Evolutionary conservation across 2,797 vertebrate genomes (phyloP), one percentile per base, ranked within the genome.

Genomic region (Argya squamiceps): DNA sequence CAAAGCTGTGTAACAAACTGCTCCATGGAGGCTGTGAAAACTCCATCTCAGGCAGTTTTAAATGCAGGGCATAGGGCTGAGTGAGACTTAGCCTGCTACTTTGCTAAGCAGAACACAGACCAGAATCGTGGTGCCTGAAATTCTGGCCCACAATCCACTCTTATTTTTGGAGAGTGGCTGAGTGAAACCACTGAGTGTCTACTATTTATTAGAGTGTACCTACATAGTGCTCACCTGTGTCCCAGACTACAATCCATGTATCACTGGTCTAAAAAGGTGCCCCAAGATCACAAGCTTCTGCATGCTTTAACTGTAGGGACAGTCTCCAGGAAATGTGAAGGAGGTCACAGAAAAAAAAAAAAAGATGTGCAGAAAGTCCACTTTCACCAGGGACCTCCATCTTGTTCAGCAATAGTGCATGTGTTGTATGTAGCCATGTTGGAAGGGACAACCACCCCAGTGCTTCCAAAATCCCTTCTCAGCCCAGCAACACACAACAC

Each of bases 1-100:
- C 71, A 91, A 80, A 85, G 68, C 62, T 91, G 49, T 49, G 76
- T 91, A 83, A 96, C 69, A 95, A 88, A 92, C 49, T 83, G 82
- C 71, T 83, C 82, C 18, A 1, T 32, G 53, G 62, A 78, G 88
- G 58, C 65, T 86, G 52, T 8, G 22, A 63, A 90, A 84, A 41
- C 26, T 84, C 80, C 26, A 34, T 24, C 21, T 78, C 8, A 0
- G 41, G 47, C 81, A 79, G 63, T 85, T 84, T 82, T 41, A 69
- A 53, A 92, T 60, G 78, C 55, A 83, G 30, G 50, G 21, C 15
- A 5, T 46, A 73, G 36, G n/a, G 32, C 74, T 84, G 73, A 36
- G 37, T 59, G 60, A 81, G 49, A 52, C 30, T n/a, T 70, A 63
- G 47, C n/a, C 75, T 63, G 19, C 27, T 39, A 34, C 13, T 85